These are phyloP conservation scores for Podarcis lilfordi DNA, from an alignment of 2,797 vertebrate genomes.

Conservation along the genomic window DNA sequence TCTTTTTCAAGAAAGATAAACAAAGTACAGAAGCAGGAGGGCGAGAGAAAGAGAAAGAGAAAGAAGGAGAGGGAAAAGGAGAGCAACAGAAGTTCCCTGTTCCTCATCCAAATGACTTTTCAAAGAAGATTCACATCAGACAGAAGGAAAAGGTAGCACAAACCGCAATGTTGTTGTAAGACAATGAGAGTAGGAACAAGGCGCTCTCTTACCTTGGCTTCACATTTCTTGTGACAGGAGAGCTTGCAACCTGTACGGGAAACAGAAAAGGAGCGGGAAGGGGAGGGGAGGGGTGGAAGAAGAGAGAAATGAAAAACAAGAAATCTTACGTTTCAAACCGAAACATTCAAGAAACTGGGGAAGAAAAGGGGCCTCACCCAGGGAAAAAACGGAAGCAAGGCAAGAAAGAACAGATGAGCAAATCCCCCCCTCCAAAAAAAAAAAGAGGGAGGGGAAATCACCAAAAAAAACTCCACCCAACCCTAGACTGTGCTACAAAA, in stretches of 20 bases:
- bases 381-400: constrained; percentile 29
- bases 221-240: constrained; percentile 93
- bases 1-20: background rate
- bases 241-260: constrained; percentile 86
- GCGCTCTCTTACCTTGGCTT: constrained; percentile 89
- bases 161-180: background rate
- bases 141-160: background rate
- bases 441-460: too few species aligned
- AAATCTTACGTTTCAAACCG: constrained; percentile 3
- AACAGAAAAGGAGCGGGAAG: constrained; percentile 38
- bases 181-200: constrained; percentile 6
- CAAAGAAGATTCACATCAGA: constrained; percentile 3
- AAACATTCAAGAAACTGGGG: constrained; percentile 26
- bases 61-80: background rate
- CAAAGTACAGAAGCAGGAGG: background rate
- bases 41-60: background rate
- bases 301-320: constrained; percentile 25
- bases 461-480: background rate
- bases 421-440: constrained; percentile 9
- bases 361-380: constrained; percentile 65
- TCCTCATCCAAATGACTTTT: constrained; percentile 13
- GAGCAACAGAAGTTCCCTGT: background rate
- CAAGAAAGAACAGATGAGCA: constrained; percentile 35
- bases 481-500: background rate
- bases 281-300: constrained; percentile 51